Base-by-base conservation (phyloP, 2,888 invertebrate species). In the Cecidostiba fungosa region DNA sequence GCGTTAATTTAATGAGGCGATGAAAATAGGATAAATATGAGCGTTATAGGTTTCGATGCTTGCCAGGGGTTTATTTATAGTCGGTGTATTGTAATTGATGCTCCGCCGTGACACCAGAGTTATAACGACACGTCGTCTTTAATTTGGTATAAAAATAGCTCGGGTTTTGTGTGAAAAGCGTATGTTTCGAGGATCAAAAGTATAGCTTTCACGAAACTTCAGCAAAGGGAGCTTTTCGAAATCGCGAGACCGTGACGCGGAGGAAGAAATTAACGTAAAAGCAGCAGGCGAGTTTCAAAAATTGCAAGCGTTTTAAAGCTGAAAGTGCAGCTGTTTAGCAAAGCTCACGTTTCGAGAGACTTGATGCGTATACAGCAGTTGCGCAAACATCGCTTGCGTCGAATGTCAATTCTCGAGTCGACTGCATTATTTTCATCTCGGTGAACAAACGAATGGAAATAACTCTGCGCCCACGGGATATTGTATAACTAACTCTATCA, bases 1-100 rank as follows among this genome's bases (percentile, higher is more conserved):
- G 36, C 16, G 23, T 23, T 29, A 69, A 78, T 43, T 77, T 66
- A 77, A 69, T 69, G 78, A 23, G 36, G 66, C 78, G 78, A 69
- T 29, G 66, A 47, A 66, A 69, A 26, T 69, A 78, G 43, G 39
- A n/a, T 39, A 36, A 36, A 36, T 32, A 23, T n/a, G n/a, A 16
- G 47, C 4, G 19, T 26, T 43, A 16, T 54, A 43, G 43, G 19
- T 19, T 73, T 43, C 19, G 50, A 23, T 43, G 23, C 32, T 14
- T 3, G 12, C 1, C 19, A 19, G 12, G 23, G 23, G 8, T 32
- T n/a, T 70, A 70, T 72, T 72, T 72, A 72, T 72, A n/a, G n/a
- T 1, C 54, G 54, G n/a, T 54, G 54, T 54, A 54, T 59, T 8
- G 19, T 50, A 59, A 59, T 59, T 59, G 23, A 59, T 50, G 50